Evolutionary conservation across 2,888 invertebrate species (phyloP), one percentile per base, ranked within the genome.

Genomic region (Brachylomia viminalis): DNA sequence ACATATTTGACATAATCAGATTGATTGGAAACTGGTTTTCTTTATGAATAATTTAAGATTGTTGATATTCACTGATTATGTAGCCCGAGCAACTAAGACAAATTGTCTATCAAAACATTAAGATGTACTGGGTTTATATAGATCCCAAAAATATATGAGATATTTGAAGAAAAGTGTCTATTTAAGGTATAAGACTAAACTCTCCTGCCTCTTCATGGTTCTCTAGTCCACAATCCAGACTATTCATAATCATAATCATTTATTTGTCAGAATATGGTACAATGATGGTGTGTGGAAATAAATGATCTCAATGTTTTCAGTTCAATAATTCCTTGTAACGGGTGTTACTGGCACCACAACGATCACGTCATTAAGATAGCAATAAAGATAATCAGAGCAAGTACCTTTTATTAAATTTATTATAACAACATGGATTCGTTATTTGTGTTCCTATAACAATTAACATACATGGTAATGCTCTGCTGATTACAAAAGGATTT

Each of bases 381-480:
- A 47, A 33, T 75, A 52, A 70, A 82, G 61, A 67, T 80, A 69
- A 49, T 20, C 38, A 52, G 15, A 80, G 33, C 27, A 20, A 56
- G 80, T 56, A 42, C 30, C 15, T 27, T 54, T 72, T 42, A 38
- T 65, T 49, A 45, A 56, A 38, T 59, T 45, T 67, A 79, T 30
- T 38, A 49, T 45, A 66, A 30, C 52, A n/a, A 62, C 62, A 38
- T 69, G 72, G 13, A n/a, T 20, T 23, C 15, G 58, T 38, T 52
- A 30, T 74, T 68, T 58, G 20, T 52, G 49, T 61, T 75, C 42
- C 47, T 70, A 30, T 49, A 84, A 49, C 49, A 81, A 64, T 75
- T 82, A 75, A 20, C 42, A 15, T 66, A 5, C 23, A 49, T 30
- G 23, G 13, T 56, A 72, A 45, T 56, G 52, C 20, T 66, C 15